Conservation (phyloP, 2,113 vertebrate genomes). For the Jacana jacana region DNA sequence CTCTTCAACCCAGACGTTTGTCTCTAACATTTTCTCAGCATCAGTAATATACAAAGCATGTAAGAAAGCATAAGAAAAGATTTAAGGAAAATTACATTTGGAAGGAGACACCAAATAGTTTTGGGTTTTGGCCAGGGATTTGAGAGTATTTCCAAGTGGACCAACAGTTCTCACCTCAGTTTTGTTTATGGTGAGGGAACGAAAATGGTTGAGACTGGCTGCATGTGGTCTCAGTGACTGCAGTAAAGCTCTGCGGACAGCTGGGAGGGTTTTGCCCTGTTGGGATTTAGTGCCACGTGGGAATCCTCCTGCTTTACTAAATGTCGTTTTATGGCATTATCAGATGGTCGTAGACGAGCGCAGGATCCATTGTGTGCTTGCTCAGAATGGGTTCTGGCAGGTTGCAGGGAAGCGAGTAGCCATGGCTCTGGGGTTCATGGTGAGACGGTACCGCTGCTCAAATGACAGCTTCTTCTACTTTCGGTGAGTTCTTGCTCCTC, state of each 20-base stretch:
- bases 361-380: neutral
- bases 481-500: slow-evolving; percentile 52
- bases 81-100: neutral
- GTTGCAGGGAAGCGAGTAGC: neutral
- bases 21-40: neutral
- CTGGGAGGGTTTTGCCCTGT: slow-evolving; percentile 69
- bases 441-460: slow-evolving; percentile 52
- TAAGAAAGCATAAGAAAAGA: neutral
- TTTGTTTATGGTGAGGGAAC: neutral
- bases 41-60: neutral
- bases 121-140: neutral
- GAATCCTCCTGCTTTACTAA: slow-evolving; percentile 65
- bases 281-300: slow-evolving; percentile 74
- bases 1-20: neutral
- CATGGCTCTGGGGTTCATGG: slow-evolving; percentile 74
- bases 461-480: slow-evolving; percentile 64
- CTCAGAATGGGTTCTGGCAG: neutral
- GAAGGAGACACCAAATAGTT: neutral
- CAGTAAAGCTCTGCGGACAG: slow-evolving; percentile 63
- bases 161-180: neutral
- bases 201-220: neutral
- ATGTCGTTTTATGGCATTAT: slow-evolving; percentile 67
- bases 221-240: neutral
- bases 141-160: neutral
- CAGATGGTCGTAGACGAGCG: neutral